Evolutionary conservation across 2,113 vertebrate species (phyloP), one percentile per base, ranked within the genome.

Genomic region (Tonatia bakeri): DNA sequence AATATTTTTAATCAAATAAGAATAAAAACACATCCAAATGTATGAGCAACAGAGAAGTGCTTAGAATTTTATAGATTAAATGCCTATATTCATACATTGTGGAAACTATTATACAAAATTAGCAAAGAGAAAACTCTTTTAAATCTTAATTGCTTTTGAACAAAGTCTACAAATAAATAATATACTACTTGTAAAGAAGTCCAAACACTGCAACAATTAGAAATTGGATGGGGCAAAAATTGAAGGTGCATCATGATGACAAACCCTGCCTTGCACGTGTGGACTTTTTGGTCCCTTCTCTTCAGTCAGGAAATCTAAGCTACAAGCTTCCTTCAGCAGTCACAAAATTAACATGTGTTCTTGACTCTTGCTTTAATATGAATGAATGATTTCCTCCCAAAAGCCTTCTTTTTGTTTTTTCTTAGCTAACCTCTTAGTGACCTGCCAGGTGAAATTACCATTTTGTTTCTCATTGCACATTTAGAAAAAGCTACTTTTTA

Each of bases 401-500:
- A 83, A 36, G 5, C 12, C 5, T 79, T 38, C 43, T 50, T 67
- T 40, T 8, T 28, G 16, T 40, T 43, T 96, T 69, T 40, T 72
- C 28, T 95, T 84, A 76, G 47, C 59, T 87, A 88, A 72, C 56
- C 72, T 82, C n/a, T 45, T 20, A 61, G 4, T 59, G 11, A 43
- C 8, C 64, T 79, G 40, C 15, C 16, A 67, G 12, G 56, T 77
- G 6, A 85, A 92, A 92, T 40, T 84, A 87, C 64, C 36, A 9
- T 72, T 88, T 95, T 87, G 12, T 43, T 90, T 92, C 91, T 94
- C 15, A 85, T 88, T 95, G 75, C 17, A 64, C 31, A 50, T 13
- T 81, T n/a, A 96, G 24, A 94, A 61, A 59, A 94, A 88, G 45
- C 20, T 84, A 79, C 76, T 93, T 80, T 52, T 89, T 87, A 77